phyloP scores from a whole-genome alignment of 2,888 invertebrate species.

The Thymelicus sylvestris region DNA sequence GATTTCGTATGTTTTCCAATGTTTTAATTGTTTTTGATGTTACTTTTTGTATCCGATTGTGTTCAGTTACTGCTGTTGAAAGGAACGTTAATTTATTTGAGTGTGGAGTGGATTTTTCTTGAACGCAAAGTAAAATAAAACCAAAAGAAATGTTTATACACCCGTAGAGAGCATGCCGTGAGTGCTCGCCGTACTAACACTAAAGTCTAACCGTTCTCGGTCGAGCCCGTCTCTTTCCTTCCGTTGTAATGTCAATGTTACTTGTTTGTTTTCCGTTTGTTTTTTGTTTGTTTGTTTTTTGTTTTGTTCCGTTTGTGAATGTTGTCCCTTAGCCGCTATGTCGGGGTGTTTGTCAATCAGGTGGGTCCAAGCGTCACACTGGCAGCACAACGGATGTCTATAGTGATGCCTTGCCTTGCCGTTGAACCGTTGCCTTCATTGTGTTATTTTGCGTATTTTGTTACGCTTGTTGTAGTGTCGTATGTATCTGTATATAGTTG shows the following conservation, averaged over 20 bases:
- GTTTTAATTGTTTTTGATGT: slow-evolving; percentile 59
- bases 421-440: slow-evolving; percentile 69
- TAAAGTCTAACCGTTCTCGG: slow-evolving; percentile 56
- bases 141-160: slow-evolving; percentile 46
- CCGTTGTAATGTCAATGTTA: slow-evolving; percentile 73
- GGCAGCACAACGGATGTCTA: slow-evolving; percentile 55
- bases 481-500: slow-evolving; percentile 66
- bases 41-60: slow-evolving; percentile 64
- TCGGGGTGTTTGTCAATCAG: slow-evolving; percentile 69
- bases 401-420: slow-evolving; percentile 74
- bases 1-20: slow-evolving; percentile 45
- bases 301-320: slow-evolving; percentile 69
- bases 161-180: slow-evolving; percentile 73
- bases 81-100: slow-evolving; percentile 70
- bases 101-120: slow-evolving; percentile 83
- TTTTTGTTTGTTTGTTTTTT: slow-evolving; percentile 55
- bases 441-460: slow-evolving; percentile 77
- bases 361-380: slow-evolving; percentile 76
- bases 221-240: slow-evolving; percentile 67
- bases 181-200: slow-evolving; percentile 72
- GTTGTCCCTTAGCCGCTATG: slow-evolving; percentile 70
- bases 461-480: slow-evolving; percentile 82
- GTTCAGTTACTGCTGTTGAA: slow-evolving; percentile 76
- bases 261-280: slow-evolving; percentile 57
- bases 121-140: slow-evolving; percentile 49